Conservation (phyloP, 2,113 vertebrate genomes). For the Crotophaga sulcirostris region DNA sequence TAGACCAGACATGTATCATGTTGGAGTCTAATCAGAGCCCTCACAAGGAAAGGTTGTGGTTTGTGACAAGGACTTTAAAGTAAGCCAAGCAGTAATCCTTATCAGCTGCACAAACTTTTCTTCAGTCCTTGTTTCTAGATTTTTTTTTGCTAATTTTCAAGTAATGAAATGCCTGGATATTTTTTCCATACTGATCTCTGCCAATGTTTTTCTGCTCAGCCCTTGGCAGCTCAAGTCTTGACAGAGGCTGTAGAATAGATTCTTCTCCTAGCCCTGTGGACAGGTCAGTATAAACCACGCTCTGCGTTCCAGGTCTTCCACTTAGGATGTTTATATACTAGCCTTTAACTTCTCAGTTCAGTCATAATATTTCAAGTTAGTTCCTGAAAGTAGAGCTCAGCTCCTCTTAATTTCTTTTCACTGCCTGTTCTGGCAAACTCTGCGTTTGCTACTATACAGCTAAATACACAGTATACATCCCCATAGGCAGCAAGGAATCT, state of each 20-base stretch:
- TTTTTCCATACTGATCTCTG: background rate
- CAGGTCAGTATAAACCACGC: background rate
- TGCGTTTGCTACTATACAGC: background rate
- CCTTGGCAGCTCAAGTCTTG: slow-evolving; percentile 27
- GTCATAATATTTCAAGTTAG: background rate
- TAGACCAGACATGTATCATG: background rate
- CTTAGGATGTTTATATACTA: background rate
- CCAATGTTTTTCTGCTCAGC: slow-evolving; percentile 39
- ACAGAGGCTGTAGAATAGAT: slow-evolving; percentile 30
- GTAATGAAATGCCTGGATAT: slow-evolving; percentile 39
- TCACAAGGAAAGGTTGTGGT: background rate
- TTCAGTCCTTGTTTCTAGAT: background rate
- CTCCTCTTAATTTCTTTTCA: background rate
- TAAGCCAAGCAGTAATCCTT: background rate
- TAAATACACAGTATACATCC: background rate
- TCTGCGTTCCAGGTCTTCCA: background rate
- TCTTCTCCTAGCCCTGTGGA: background rate
- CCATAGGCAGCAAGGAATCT: background rate
- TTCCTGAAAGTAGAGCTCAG: background rate
- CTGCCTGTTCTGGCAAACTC: background rate
- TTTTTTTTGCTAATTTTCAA: slow-evolving; percentile 40
- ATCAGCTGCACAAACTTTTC: slow-evolving; percentile 10
- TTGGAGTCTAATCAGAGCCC: background rate
- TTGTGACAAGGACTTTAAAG: background rate
- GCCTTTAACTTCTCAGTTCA: background rate